These are phyloP conservation scores for Oegoconia quadripuncta DNA, from an alignment of 2,888 invertebrate genomes.

Conservation along the genomic window DNA sequence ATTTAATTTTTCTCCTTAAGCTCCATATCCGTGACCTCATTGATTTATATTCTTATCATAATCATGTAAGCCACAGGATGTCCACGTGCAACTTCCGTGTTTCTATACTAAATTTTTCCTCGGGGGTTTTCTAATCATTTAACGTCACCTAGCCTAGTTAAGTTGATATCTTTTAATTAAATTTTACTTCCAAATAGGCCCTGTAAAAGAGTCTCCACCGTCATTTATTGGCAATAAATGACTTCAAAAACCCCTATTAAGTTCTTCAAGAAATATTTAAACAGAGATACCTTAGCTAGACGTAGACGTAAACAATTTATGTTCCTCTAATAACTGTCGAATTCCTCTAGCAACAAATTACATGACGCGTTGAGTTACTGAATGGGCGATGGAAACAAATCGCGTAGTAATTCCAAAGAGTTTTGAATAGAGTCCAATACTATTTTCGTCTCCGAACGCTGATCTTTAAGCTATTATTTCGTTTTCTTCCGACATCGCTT, in stretches of 20 bases:
- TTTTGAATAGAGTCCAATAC: conserved; percentile 77
- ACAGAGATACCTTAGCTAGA: conserved; percentile 19
- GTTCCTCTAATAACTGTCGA: conserved; percentile 61
- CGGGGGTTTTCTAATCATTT: too few relatives aligned
- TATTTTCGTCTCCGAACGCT: conserved; percentile 69
- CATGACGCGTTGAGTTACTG: conserved; percentile 68
- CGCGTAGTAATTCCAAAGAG: conserved; percentile 74
- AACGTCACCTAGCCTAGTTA: too few relatives aligned
- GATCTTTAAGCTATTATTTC: conserved; percentile 64
- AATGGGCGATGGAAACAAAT: conserved; percentile 72
- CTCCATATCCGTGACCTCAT: too few relatives aligned
- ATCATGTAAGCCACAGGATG: too few relatives aligned
- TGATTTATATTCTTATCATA: too few relatives aligned
- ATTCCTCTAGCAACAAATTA: conserved; percentile 63
- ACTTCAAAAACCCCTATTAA: conserved; percentile 11
- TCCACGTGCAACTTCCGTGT: too few relatives aligned
- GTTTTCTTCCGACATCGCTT: conserved; percentile 52
- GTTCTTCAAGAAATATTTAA: conserved; percentile 21
- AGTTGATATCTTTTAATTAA: too few relatives aligned
- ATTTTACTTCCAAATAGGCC: not conserved
- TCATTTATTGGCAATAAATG: conserved; percentile 18
- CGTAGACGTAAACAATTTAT: conserved; percentile 49
- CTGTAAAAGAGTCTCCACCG: not conserved
- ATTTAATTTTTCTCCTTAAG: too few relatives aligned
- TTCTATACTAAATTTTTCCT: too few relatives aligned